Percentiles rank a stretch among this genome's conserved stretches.
These are phyloP conservation scores for Rhinatrema bivittatum DNA, from an alignment of 2,797 vertebrate genomes.

Conservation along the genomic window DNA sequence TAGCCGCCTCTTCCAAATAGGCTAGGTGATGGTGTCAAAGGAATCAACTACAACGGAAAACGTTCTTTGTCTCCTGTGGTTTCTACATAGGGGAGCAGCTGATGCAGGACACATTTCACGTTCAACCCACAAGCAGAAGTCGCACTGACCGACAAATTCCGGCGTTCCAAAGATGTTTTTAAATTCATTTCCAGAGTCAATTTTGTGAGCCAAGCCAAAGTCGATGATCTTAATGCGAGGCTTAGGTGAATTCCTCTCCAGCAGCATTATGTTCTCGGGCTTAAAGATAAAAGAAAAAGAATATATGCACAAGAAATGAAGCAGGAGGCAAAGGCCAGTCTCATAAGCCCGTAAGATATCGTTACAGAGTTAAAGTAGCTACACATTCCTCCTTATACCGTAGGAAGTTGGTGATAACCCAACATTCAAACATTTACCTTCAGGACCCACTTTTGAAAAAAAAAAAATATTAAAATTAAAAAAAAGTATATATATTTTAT, in stretches of 20 bases:
- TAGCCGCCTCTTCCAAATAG: too few relatives aligned
- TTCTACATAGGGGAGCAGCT: too few relatives aligned
- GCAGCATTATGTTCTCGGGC: slow-evolving; percentile 98
- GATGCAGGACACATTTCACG: too few relatives aligned
- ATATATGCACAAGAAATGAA: background rate
- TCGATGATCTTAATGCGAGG: slow-evolving; percentile 98
- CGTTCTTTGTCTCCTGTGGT: background rate
- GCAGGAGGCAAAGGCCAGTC: background rate
- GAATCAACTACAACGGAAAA: too few relatives aligned
- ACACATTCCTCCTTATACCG: too few relatives aligned
- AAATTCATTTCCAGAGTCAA: slow-evolving; percentile 95
- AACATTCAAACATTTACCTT: too few relatives aligned
- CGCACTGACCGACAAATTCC: slow-evolving; percentile 89
- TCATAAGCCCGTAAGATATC: slow-evolving; percentile 10
- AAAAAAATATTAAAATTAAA: too few relatives aligned
- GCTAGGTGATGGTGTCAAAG: too few relatives aligned
- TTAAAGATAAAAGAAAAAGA: slow-evolving; percentile 30
- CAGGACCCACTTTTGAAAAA: too few relatives aligned
- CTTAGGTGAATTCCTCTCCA: slow-evolving; percentile 83
- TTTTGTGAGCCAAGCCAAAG: slow-evolving; percentile 96
- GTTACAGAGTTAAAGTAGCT: slow-evolving; percentile 4
- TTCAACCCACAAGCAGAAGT: too few relatives aligned
- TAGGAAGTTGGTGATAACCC: too few relatives aligned
- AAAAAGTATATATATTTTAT: too few relatives aligned
- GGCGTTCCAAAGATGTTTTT: slow-evolving; percentile 98